Percentiles rank a stretch among this genome's conserved stretches.
Conservation (phyloP, 2,113 vertebrate genomes). For the Pseudorectes ferrugineus region DNA sequence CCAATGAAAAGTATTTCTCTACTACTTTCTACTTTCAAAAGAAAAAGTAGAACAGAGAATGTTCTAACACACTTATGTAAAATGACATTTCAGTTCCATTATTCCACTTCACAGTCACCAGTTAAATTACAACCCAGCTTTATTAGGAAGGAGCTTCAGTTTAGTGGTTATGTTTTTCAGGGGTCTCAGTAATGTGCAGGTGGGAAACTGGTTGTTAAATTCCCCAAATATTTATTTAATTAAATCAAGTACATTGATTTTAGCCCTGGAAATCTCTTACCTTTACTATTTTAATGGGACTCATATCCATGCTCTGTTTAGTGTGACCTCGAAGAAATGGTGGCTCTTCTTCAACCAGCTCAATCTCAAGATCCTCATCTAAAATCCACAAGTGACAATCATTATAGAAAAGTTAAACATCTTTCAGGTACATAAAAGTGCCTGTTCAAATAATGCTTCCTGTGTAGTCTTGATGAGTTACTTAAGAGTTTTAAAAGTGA, state of each 20-base stretch:
- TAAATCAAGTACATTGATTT: not conserved
- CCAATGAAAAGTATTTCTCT: not conserved
- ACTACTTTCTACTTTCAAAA: not conserved
- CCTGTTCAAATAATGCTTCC: not conserved
- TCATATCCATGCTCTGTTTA: slow-evolving; percentile 99
- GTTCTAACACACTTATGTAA: not conserved
- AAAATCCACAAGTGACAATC: not conserved
- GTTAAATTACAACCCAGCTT: not conserved
- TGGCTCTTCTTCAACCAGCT: slow-evolving; percentile 96
- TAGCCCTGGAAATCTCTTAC: slow-evolving; percentile 56
- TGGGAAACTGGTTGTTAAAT: not conserved
- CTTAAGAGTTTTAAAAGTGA: not conserved
- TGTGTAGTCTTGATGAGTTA: not conserved
- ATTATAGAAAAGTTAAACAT: not conserved
- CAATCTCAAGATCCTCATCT: slow-evolving; percentile 98
- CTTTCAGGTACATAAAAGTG: not conserved
- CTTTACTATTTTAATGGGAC: slow-evolving; percentile 98
- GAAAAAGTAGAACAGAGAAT: not conserved
- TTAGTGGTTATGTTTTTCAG: not conserved
- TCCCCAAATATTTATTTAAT: not conserved
- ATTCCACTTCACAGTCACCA: not conserved
- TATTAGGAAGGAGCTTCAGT: not conserved
- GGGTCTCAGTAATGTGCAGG: not conserved
- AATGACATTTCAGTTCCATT: not conserved
- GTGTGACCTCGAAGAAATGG: slow-evolving; percentile 96